Evolutionary conservation across 2,113 vertebrate genomes (phyloP).

Genomic region (Ptychochromis oligacanthus): DNA sequence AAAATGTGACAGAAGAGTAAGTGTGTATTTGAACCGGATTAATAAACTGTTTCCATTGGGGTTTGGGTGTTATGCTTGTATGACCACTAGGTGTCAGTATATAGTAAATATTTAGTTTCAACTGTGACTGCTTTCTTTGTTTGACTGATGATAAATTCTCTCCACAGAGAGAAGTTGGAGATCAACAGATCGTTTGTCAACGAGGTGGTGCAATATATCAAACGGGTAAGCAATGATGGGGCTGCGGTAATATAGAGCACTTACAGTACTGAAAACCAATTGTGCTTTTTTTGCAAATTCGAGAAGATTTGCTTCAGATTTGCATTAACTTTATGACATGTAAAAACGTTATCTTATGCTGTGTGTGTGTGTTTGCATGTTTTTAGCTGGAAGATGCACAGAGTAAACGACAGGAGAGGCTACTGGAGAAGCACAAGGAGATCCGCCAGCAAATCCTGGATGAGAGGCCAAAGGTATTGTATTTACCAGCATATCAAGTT

Average conservation of each 20-base stretch:
- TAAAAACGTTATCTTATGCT: neutral
- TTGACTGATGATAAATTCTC: slow-evolving; percentile 11
- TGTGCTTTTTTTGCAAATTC: neutral
- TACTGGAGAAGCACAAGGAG: slow-evolving; percentile 94
- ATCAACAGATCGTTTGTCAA: slow-evolving; percentile 97
- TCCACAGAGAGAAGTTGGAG: slow-evolving; percentile 91
- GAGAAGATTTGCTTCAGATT: neutral
- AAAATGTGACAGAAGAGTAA: slow-evolving; percentile 96
- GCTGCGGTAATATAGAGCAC: neutral
- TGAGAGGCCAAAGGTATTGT: slow-evolving; percentile 93
- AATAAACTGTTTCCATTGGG: neutral
- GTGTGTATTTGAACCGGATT: slow-evolving; percentile 37
- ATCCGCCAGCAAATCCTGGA: slow-evolving; percentile 97
- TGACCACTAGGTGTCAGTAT: slow-evolving; percentile 61
- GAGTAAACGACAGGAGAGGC: slow-evolving; percentile 92
- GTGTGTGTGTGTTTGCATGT: neutral
- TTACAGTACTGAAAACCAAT: neutral
- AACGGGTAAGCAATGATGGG: slow-evolving; percentile 83
- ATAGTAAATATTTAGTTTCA: neutral
- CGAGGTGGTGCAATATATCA: slow-evolving; percentile 96
- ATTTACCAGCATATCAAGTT: neutral
- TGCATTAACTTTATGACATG: neutral
- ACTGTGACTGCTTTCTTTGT: neutral
- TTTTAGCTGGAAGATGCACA: slow-evolving; percentile 94
- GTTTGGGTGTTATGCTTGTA: neutral